Percentiles rank a stretch among this genome's conserved stretches.
Evolutionary conservation across 2,888 invertebrate genomes (phyloP).

Genomic region (Crocallis elinguaria): DNA sequence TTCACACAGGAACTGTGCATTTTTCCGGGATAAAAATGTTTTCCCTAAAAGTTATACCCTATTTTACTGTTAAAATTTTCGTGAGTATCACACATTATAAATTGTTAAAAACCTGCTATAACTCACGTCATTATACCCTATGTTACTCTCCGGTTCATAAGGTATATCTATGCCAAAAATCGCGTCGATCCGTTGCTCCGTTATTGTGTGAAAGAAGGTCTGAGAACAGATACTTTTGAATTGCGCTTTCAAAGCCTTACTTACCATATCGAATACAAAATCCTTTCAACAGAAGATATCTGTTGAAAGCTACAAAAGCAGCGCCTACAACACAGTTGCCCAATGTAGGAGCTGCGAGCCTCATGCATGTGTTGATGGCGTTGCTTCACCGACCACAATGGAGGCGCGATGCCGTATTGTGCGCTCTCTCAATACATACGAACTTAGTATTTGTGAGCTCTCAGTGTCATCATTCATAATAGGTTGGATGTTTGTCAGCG

Average conservation of each 20-base stretch:
- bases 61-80: no score
- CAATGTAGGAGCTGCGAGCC: not conserved
- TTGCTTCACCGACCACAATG: conserved; percentile 3
- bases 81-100: no score
- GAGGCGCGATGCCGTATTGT: not conserved
- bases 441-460: not conserved
- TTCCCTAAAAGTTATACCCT: no score
- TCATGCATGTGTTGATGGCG: not conserved
- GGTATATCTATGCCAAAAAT: no score
- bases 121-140: no score
- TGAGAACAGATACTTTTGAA: not conserved
- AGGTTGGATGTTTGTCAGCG: not conserved
- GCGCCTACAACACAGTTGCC: not conserved
- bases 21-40: no score
- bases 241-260: not conserved
- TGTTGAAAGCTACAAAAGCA: conserved; percentile 8
- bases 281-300: not conserved
- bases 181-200: no score
- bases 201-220: no score
- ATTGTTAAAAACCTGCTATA: no score
- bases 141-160: no score
- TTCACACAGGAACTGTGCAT: no score
- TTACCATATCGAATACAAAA: not conserved
- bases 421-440: not conserved
- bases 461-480: conserved; percentile 2